These are phyloP conservation scores for Lacerta agilis DNA, from an alignment of 2,797 vertebrate species.

Conservation along the genomic window DNA sequence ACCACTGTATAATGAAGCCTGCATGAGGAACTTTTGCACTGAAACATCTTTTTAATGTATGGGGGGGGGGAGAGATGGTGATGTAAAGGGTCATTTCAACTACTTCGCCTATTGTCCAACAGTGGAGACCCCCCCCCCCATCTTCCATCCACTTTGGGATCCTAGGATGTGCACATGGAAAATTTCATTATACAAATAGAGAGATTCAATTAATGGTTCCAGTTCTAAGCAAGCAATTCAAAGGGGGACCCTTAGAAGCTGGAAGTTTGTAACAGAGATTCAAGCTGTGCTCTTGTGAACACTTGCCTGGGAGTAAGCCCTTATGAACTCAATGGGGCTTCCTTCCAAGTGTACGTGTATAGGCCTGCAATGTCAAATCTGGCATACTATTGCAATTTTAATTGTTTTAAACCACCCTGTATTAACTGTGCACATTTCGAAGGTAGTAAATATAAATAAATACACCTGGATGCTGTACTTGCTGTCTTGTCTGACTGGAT, in stretches of 20 bases:
- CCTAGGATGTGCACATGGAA: neutral
- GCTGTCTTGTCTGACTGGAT: neutral
- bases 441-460: neutral
- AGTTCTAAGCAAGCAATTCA: neutral
- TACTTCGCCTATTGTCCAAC: neutral
- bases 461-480: neutral
- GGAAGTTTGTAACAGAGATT: too few relatives aligned
- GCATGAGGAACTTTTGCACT: neutral
- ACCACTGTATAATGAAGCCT: neutral
- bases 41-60: neutral
- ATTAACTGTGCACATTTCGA: neutral
- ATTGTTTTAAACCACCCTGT: neutral
- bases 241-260: neutral
- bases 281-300: neutral
- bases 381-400: neutral
- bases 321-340: neutral
- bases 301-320: neutral
- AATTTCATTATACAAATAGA: neutral
- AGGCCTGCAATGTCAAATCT: neutral
- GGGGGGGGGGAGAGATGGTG: too few relatives aligned
- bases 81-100: neutral
- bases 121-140: neutral
- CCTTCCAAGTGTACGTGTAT: neutral
- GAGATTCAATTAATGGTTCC: neutral
- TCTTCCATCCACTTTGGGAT: neutral